phyloP scores from a whole-genome alignment of 2,888 invertebrate species.

The Polydrusus cervinus region DNA sequence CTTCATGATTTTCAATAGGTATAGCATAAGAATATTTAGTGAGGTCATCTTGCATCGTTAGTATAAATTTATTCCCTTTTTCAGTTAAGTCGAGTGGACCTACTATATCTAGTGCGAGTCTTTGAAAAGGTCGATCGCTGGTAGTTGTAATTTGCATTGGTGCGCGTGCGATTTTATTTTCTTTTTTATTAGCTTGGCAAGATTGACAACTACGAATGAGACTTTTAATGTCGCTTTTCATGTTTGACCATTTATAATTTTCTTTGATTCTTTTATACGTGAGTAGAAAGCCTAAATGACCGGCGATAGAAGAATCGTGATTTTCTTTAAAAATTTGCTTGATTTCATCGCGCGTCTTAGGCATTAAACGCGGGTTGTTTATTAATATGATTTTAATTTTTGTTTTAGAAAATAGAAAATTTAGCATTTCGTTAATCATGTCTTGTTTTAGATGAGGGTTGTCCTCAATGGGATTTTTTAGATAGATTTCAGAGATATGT shows the following conservation, averaged over 20 bases:
- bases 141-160: slow-evolving; percentile 64
- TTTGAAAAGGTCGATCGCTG: slow-evolving; percentile 60
- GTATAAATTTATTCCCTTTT: slow-evolving; percentile 58
- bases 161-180: slow-evolving; percentile 52
- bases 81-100: slow-evolving; percentile 60
- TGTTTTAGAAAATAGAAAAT: neutral
- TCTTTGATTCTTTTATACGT: slow-evolving; percentile 54
- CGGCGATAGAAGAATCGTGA: slow-evolving; percentile 51
- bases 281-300: slow-evolving; percentile 45
- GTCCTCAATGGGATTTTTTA: too few relatives aligned
- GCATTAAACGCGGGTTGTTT: neutral
- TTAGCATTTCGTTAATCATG: neutral
- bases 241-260: slow-evolving; percentile 54
- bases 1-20: slow-evolving; percentile 60
- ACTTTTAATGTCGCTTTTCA: slow-evolving; percentile 50
- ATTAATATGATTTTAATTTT: neutral
- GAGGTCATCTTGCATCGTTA: slow-evolving; percentile 58
- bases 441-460: too few relatives aligned
- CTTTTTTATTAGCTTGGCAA: slow-evolving; percentile 58
- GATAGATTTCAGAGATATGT: too few relatives aligned
- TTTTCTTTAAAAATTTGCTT: slow-evolving; percentile 51
- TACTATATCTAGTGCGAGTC: slow-evolving; percentile 61
- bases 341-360: slow-evolving; percentile 25
- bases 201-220: slow-evolving; percentile 45
- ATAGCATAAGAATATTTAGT: slow-evolving; percentile 53